Evolutionary conservation across 2,888 invertebrate genomes (phyloP).

Genomic region (Agrilus cyanescens): DNA sequence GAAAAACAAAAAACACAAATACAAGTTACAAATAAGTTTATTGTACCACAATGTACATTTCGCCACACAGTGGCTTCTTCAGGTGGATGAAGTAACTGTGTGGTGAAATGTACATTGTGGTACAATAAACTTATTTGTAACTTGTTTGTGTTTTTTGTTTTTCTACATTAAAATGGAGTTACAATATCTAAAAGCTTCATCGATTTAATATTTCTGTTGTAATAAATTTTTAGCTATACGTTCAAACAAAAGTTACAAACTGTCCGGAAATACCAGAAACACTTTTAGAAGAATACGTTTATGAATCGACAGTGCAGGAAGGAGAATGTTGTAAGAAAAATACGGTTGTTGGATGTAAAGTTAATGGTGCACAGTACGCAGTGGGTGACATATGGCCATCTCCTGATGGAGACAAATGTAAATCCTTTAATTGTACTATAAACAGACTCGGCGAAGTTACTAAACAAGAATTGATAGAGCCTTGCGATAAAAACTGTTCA

Average conservation of each 20-base stretch:
- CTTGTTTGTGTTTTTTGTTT: no score
- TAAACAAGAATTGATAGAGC: constrained; percentile 42
- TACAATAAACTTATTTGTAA: no score
- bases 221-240: constrained; percentile 37
- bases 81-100: no score
- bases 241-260: constrained; percentile 40
- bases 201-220: no score
- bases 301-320: constrained; percentile 35
- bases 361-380: constrained; percentile 39
- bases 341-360: constrained; percentile 43
- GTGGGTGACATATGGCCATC: constrained; percentile 46
- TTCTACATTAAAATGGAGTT: no score
- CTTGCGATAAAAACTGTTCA: constrained; percentile 40
- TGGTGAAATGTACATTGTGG: no score
- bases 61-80: no score
- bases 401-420: constrained; percentile 43
- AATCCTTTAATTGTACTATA: constrained; percentile 40
- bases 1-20: no score
- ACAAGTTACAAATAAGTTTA: no score
- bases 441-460: constrained; percentile 39
- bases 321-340: constrained; percentile 47
- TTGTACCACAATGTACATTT: no score
- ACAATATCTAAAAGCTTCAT: no score
- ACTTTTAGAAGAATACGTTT: constrained; percentile 37
- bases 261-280: constrained; percentile 40